Evolutionary conservation across 2,113 vertebrate genomes (phyloP).

Genomic region (Sphyrna mokarran): DNA sequence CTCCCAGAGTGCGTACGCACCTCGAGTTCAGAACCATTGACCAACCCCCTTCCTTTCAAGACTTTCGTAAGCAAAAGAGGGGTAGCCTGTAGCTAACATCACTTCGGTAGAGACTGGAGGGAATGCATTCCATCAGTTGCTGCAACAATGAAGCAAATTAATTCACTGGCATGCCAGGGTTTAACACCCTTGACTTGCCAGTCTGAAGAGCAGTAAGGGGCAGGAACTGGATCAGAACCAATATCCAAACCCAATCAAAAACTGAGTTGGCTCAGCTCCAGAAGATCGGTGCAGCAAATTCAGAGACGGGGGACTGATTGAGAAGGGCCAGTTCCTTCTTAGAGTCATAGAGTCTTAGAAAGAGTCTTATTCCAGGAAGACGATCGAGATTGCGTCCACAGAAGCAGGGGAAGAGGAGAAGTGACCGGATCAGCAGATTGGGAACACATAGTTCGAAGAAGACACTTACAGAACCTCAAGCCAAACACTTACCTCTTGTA

Average conservation of each 20-base stretch:
- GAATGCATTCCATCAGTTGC: neutral
- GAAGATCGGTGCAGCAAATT: too few relatives aligned
- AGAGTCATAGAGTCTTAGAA: too few relatives aligned
- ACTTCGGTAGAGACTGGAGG: neutral
- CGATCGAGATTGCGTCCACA: neutral
- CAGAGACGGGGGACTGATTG: neutral
- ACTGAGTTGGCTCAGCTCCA: neutral
- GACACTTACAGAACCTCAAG: neutral
- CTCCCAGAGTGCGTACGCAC: neutral
- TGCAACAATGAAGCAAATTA: neutral
- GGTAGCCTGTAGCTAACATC: neutral
- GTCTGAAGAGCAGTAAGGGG: too few relatives aligned
- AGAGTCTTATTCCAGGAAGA: too few relatives aligned
- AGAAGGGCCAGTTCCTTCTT: neutral
- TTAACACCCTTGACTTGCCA: neutral
- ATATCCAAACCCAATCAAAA: neutral
- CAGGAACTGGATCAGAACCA: neutral
- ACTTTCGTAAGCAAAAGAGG: neutral
- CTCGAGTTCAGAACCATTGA: too few relatives aligned
- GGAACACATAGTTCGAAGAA: neutral
- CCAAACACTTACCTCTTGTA: neutral
- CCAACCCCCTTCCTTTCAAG: neutral
- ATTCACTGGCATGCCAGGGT: neutral
- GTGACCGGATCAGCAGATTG: neutral
- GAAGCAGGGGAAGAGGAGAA: too few relatives aligned